phyloP scores from a whole-genome alignment of 2,113 vertebrate species.

The Galbula dea region DNA sequence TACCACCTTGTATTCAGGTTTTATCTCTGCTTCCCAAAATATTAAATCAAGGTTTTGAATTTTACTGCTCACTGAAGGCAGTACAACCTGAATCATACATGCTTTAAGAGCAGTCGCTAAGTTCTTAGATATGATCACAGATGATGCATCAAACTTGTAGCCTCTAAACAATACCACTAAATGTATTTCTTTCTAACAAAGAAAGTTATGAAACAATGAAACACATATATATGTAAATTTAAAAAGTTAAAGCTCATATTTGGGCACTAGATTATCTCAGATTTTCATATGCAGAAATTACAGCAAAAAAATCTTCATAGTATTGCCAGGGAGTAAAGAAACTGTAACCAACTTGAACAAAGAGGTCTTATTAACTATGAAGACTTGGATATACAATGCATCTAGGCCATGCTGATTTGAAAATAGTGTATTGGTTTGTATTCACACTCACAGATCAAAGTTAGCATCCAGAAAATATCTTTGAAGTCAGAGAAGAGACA shows the following conservation, averaged over 20 bases:
- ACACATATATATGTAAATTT: too few species aligned
- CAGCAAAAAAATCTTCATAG: background rate
- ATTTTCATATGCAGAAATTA: background rate
- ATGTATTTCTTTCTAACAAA: background rate
- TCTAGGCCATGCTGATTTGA: background rate
- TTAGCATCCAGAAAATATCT: background rate
- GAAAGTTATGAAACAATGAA: background rate
- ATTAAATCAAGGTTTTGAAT: background rate
- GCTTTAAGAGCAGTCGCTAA: background rate
- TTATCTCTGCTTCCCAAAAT: background rate
- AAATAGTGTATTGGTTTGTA: background rate
- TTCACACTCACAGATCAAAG: background rate
- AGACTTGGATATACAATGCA: fast-evolving
- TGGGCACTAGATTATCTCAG: background rate
- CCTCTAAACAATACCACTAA: background rate
- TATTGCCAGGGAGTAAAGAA: background rate
- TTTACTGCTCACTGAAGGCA: background rate
- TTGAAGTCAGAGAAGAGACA: background rate
- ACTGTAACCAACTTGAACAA: background rate
- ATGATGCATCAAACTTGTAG: background rate
- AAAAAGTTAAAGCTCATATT: background rate
- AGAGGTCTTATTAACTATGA: background rate
- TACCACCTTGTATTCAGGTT: background rate
- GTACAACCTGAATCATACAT: background rate
- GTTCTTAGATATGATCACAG: background rate